Base-by-base conservation (phyloP, 92 coral and sea anemone genomes). In the Heliopora coerulea region DNA sequence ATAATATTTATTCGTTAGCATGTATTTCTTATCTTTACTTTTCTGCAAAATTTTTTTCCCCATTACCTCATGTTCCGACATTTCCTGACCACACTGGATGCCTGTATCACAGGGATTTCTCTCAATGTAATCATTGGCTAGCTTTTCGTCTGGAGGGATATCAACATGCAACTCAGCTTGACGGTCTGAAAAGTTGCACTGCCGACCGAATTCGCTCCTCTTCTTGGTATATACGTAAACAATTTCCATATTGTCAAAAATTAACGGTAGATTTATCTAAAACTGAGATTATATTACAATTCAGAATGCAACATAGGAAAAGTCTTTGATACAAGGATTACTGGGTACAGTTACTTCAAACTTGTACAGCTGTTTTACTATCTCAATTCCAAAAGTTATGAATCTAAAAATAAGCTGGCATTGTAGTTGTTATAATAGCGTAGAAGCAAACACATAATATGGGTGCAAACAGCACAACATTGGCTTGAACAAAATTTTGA, bases 141-240 rank as follows among this genome's bases (percentile, higher is more conserved):
- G 79, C 62, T 90, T 95, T 44, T 95, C 99, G 65, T 95, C 99
- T 29, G 99, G 96, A 15, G 96, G 86, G 61, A 95, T 95, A 41
- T 95, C 99, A 4, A 95, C 99, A 79, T 95, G 99, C 30, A 95
- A 89, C 66, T 95, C 99, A n/a, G 99, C 99, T 82, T 95, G 99
- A 49, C 99, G 89, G 79, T 95, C 99, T 14, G 99, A 87, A 80
- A 95, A 95, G 65, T 95, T 90, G 54, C 99, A 95, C 86, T 95
- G 99, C 42, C 99, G 90, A 10, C 99, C 99, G 79, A 95, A 95
- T 81, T 95, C 99, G 69, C 83, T 90, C 49, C 99, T 80, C 78
- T 95, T 95, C 87, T 95, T 95, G 41, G 99, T 90, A 84, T 95
- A 95, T 15, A 95, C 99, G 54, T 89, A 95, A 32, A 95, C 99